Evolutionary conservation across 2,113 vertebrate species (phyloP), one percentile per base, ranked within the genome.

Genomic region (Tragelaphus imberbis): DNA sequence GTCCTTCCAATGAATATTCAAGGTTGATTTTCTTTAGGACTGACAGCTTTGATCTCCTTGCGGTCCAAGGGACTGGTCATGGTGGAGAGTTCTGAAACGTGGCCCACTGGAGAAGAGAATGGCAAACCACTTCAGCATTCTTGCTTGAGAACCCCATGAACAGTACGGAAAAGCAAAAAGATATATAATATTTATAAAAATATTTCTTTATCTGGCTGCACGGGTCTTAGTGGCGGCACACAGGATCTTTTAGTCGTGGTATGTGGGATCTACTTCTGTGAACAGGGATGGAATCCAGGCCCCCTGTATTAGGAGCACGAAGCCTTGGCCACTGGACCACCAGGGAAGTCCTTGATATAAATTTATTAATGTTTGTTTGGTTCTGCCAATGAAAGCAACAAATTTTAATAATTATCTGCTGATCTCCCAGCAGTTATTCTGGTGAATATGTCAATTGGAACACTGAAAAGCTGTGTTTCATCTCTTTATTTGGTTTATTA

Each of bases 361-460:
- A 33, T 53, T 94, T 90, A 44, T 47, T 59, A 14, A 80, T 17
- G 28, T 77, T 75, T 28, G 16, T 44, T 56, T 91, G 68, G 44
- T 56, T 77, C 47, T 40, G 51, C 27, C 88, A 53, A 30, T 17
- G 58, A 53, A 85, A 65, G 36, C 84, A 56, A 53, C 33, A 75
- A 36, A 59, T 95, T 92, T 92, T 55, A 96, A 51, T 92, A 47
- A 59, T 86, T 36, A 79, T 71, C 84, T 89, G 90, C 51, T 91
- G 94, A 63, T 88, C 86, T 96, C 94, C 84, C 59, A 36, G 47
- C 40, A 27, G 63, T 81, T 63, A 36, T 65, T 81, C 65, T 16
- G 17, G 81, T 4, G 12, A 90, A 19, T 33, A 12, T 0, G 9
- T 90, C 63, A 47, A 5, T 0, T 36, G 53, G 36, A 56, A 58